Evolutionary conservation across 2,888 invertebrate species (phyloP), one percentile per base, ranked within the genome.

Genomic region (Melikaiella ostensackeni): DNA sequence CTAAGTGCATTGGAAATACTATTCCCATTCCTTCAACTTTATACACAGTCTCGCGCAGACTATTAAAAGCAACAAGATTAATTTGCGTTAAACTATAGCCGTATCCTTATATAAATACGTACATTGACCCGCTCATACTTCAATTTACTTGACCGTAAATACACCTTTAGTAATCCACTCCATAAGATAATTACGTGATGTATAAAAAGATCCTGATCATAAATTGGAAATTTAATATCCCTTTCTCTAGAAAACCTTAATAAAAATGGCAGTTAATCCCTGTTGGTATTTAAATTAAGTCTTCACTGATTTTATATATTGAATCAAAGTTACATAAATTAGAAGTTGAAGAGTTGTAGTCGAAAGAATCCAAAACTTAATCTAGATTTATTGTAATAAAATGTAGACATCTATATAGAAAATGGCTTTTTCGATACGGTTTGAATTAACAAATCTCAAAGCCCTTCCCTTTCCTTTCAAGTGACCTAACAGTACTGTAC

Each of bases 401-500:
- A n/a, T 8, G 0, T 50, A 8, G 46, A 50, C n/a, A 16, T n/a
- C 4, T 50, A 8, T 8, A n/a, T 7, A 8, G 19, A 50, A 27
- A 35, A 35, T 9, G 35, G 35, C 5, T 38, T 30, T 27, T 30
- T 27, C 33, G 21, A 11, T n/a, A 13, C n/a, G 16, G 64, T 33
- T 21, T 16, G n/a, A 64, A 27, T 64, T 5, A n/a, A 33, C 38
- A 42, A 24, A 42, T 38, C 35, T 64, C 24, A 3, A 70, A 50
- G 24, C 50, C 42, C 42, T 70, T 24, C 70, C 70, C 70, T 70
- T 42, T 21, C 62, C 62, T 62, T 38, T 57, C 42, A 35, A 63
- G 19, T 75, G 35, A 75, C 38, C 24, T 46, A 76, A 86, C 84
- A 83, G 86, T 83, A 85, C 82, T 81, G 83, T 84, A 84, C 83